Evolutionary conservation across 2,113 vertebrate genomes (phyloP).

Genomic region (Sinocyclocheilus anophthalmus): DNA sequence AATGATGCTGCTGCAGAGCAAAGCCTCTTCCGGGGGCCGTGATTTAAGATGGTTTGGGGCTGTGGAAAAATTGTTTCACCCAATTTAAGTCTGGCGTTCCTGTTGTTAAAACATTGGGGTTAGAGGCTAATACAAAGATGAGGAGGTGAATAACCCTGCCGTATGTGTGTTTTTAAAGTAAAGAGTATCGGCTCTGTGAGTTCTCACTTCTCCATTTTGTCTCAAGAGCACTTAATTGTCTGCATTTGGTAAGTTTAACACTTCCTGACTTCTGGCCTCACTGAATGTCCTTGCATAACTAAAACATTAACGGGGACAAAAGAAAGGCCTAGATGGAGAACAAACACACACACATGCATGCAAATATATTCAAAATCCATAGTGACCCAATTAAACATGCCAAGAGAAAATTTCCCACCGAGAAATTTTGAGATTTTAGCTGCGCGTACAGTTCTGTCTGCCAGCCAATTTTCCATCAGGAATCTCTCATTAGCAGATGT

Average conservation of each 20-base stretch:
- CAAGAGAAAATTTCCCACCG: conserved; percentile 50
- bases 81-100: conserved; percentile 53
- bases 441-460: conserved; percentile 20
- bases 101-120: conserved; percentile 55
- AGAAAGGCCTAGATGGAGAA: neutral
- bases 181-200: conserved; percentile 56
- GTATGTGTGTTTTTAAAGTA: conserved; percentile 74
- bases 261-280: conserved; percentile 41
- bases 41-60: conserved; percentile 60
- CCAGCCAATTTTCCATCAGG: conserved; percentile 55
- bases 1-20: conserved; percentile 43
- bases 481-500: conserved; percentile 59
- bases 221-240: conserved; percentile 46
- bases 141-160: conserved; percentile 42
- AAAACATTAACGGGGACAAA: neutral
- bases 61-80: conserved; percentile 55
- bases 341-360: conserved; percentile 12
- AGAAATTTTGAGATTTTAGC: conserved; percentile 48
- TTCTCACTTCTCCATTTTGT: conserved; percentile 30
- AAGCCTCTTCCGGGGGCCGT: conserved; percentile 44
- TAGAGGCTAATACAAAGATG: conserved; percentile 40
- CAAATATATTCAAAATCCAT: conserved; percentile 30
- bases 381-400: conserved; percentile 30
- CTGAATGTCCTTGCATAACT: conserved; percentile 26
- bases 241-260: conserved; percentile 52